phyloP scores from a whole-genome alignment of 2,888 invertebrate species.

The Merodon equestris region DNA sequence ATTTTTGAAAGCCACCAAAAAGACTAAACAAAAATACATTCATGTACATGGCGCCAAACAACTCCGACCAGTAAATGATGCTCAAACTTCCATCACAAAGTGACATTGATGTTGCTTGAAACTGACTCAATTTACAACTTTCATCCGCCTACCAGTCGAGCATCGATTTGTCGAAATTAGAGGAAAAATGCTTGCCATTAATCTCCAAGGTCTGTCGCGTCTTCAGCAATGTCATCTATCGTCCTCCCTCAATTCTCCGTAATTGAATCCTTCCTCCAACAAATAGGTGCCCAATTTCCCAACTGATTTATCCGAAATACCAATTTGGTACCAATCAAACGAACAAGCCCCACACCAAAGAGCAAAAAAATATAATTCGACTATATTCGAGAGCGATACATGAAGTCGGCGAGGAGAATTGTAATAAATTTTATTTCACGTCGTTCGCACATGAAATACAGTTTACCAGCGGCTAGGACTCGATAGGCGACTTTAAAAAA shows the following conservation, averaged over 20 bases:
- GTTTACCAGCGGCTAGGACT: constrained; percentile 17
- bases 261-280: constrained; percentile 11
- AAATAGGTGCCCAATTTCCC: constrained; percentile 13
- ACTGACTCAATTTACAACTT: no score
- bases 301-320: constrained; percentile 43
- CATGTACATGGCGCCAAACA: no score
- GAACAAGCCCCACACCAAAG: constrained; percentile 30
- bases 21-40: no score
- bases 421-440: constrained; percentile 58
- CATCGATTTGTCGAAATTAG: constrained; percentile 52
- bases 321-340: not conserved
- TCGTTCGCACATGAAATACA: constrained; percentile 57
- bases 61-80: no score
- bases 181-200: constrained; percentile 46
- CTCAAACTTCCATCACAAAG: no score
- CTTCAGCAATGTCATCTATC: constrained; percentile 4
- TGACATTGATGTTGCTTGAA: no score
- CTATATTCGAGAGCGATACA: not conserved
- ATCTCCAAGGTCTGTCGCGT: constrained; percentile 33
- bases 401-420: constrained; percentile 27
- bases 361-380: constrained; percentile 61
- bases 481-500: constrained; percentile 14
- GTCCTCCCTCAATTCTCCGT: not conserved
- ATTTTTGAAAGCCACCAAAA: no score
- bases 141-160: constrained; percentile 20